Conservation (phyloP, 2,888 invertebrate species). For the Schrankia costaestrigalis region DNA sequence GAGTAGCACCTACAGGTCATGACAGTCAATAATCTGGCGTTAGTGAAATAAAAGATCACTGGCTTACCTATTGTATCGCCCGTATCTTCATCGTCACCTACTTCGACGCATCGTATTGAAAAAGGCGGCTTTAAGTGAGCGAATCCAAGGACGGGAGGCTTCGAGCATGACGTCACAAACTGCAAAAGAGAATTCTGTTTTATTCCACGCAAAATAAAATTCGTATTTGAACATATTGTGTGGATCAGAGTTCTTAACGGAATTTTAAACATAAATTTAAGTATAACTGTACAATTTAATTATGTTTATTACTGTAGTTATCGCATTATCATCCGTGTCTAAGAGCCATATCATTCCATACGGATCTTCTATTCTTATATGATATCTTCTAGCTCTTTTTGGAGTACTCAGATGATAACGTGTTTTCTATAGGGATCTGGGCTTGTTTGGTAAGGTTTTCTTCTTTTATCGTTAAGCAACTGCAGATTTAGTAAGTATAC, state of each 20-base stretch:
- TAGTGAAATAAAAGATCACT: not conserved
- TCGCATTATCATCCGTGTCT: not conserved
- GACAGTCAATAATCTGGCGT: too few species aligned
- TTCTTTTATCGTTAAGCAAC: too few species aligned
- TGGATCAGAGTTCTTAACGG: too few species aligned
- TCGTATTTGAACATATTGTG: too few species aligned
- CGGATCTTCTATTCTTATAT: not conserved
- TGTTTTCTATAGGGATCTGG: too few species aligned
- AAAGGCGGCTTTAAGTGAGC: conserved; percentile 98
- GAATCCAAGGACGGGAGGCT: conserved; percentile 97
- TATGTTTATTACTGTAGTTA: not conserved
- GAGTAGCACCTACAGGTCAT: too few species aligned
- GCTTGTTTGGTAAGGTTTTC: too few species aligned
- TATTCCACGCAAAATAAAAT: too few species aligned
- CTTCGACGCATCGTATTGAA: conserved; percentile 99
- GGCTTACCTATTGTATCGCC: conserved; percentile 89
- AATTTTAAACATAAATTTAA: too few species aligned
- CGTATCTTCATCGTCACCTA: conserved; percentile 97
- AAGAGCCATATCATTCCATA: not conserved
- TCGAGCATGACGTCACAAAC: conserved; percentile 97
- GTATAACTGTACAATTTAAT: too few species aligned
- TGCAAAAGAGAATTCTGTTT: conserved; percentile 47
- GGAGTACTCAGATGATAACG: too few species aligned
- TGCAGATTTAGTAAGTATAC: not conserved
- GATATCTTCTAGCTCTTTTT: not conserved